Conservation (phyloP, 1,140 invertebrate species). For the Hyphantria cunea region DNA sequence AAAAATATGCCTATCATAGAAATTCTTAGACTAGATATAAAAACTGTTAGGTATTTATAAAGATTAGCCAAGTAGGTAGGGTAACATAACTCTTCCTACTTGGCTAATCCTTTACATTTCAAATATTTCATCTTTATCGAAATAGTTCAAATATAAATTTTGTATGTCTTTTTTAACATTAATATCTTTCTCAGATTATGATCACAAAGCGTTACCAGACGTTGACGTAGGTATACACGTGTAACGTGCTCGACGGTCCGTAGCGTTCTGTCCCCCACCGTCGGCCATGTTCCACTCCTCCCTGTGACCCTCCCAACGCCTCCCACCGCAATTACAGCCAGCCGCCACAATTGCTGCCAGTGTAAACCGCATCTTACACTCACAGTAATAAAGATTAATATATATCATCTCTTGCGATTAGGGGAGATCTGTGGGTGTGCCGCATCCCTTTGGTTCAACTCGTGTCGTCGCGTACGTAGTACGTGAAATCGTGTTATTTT, state of each 20-base stretch:
- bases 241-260: constrained; percentile 39
- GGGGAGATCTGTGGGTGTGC: constrained; percentile 48
- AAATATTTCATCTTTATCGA: too few relatives aligned
- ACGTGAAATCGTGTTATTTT: constrained; percentile 43
- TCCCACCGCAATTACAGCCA: constrained; percentile 66
- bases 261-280: constrained; percentile 66
- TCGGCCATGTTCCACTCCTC: constrained; percentile 65
- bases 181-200: too few relatives aligned
- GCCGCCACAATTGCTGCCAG: constrained; percentile 44
- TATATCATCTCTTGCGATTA: constrained; percentile 36
- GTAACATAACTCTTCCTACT: too few relatives aligned
- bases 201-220: too few relatives aligned
- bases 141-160: too few relatives aligned
- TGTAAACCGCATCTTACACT: constrained; percentile 60
- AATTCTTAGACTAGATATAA: too few relatives aligned
- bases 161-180: too few relatives aligned
- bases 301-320: constrained; percentile 72
- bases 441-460: constrained; percentile 56
- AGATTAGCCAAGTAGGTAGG: too few relatives aligned
- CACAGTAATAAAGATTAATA: constrained; percentile 71
- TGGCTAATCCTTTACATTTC: too few relatives aligned
- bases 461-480: constrained; percentile 65
- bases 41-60: too few relatives aligned
- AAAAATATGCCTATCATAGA: too few relatives aligned
- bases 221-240: constrained; percentile 9